Conservation (phyloP, 2,888 invertebrate species). For the Panopea generosa region DNA sequence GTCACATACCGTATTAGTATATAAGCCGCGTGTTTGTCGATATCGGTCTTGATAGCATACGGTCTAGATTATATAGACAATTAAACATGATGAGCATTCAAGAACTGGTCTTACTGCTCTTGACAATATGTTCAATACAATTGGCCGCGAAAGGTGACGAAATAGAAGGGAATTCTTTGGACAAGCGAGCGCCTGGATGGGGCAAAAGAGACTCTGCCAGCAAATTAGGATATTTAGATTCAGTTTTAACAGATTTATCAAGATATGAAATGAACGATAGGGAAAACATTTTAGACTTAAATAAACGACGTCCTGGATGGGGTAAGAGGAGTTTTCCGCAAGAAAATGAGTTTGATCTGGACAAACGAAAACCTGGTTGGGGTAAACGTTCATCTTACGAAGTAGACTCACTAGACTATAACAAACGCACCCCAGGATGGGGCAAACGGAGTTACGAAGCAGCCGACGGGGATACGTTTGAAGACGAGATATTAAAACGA, state of each 20-base stretch:
- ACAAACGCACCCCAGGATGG: constrained; percentile 67
- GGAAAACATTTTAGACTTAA: constrained; percentile 41
- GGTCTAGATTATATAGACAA: neutral
- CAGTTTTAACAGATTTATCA: constrained; percentile 52
- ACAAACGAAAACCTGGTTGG: constrained; percentile 72
- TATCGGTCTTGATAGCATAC: neutral
- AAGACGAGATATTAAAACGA: constrained; percentile 40
- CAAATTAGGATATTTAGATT: constrained; percentile 47
- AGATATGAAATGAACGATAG: constrained; percentile 53
- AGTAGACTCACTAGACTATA: neutral
- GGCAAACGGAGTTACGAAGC: constrained; percentile 49
- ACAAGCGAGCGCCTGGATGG: constrained; percentile 71
- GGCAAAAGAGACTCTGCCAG: constrained; percentile 61
- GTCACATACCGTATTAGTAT: constrained; percentile 21
- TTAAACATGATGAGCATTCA: constrained; percentile 20
- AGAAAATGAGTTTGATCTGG: constrained; percentile 36
- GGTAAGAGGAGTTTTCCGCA: constrained; percentile 57
- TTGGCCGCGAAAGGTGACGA: constrained; percentile 28
- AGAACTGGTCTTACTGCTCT: constrained; percentile 31
- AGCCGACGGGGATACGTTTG: neutral
- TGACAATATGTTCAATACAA: constrained; percentile 43
- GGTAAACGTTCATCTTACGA: constrained; percentile 54
- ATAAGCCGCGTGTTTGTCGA: constrained; percentile 2
- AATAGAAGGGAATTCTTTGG: constrained; percentile 34
- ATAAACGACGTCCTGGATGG: constrained; percentile 71